Evolutionary conservation across 1,140 invertebrate species (phyloP), one percentile per base, ranked within the genome.

Genomic region (Rhopalosiphum padi): DNA sequence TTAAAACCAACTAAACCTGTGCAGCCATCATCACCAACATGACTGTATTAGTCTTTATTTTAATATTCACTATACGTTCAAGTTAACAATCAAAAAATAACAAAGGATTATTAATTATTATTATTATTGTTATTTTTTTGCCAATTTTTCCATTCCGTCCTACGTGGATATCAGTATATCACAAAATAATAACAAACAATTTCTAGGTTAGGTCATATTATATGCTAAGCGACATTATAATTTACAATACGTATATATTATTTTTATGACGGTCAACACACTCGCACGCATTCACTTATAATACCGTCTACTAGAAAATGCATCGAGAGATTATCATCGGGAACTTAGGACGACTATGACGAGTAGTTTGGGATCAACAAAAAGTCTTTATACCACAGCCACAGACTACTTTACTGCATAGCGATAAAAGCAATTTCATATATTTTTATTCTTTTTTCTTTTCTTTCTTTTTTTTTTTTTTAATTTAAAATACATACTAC

Each of bases 401-500:
- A n/a, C 9, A 15, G 41, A 46, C 25, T 30, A 43, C 25, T 46
- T 18, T 46, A 86, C 25, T 86, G 6, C 25, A 25, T 68, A 68
- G 15, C 5, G 48, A 37, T 55, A 89, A 89, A 89, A 89, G n/a
- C 35, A 89, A 55, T 89, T 55, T 55, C 22, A 55, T 86, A 11
- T 46, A 46, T 46, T 46, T 11, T 46, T 46, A 46, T 46, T 46
- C 46, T 46, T 46, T 46, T 46, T 46, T 46, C 11, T 8, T 11
- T 46, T 46, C 46, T 11, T 46, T 46, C 8, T 46, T 46, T 46
- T 18, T 18, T 18, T 86, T 86, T n/a, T 86, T 86, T 86, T 86
- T 46, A 86, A 89, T 89, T 89, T 89, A 89, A 89, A 89, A 53
- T 53, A 53, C 48, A 53, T 35, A 22, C 7, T 46, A 37, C 37